Percentiles rank a stretch among this genome's conserved stretches.
Conservation (phyloP, 2,888 invertebrate species). For the Congeria kusceri region DNA sequence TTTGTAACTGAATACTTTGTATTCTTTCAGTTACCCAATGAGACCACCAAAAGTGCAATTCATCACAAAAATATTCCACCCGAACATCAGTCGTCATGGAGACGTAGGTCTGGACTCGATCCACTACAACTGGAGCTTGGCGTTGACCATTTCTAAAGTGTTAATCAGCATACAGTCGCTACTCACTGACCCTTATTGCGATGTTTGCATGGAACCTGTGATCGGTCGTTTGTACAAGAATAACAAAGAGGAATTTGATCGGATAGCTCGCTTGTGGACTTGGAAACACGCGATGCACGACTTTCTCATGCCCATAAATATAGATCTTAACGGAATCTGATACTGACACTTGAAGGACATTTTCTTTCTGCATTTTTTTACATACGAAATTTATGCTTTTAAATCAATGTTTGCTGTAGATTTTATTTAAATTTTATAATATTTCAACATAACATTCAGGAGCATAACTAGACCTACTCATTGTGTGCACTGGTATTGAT, state of each 20-base stretch:
- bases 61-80: slow-evolving; percentile 96
- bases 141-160: slow-evolving; percentile 93
- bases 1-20: too few species aligned
- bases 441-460: too few species aligned
- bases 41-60: slow-evolving; percentile 96
- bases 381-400: too few species aligned
- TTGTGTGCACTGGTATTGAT: too few species aligned
- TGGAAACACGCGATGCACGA: slow-evolving; percentile 91
- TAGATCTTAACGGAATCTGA: slow-evolving; percentile 75
- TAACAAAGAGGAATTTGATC: slow-evolving; percentile 91
- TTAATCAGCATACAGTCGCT: slow-evolving; percentile 85
- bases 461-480: too few species aligned
- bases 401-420: too few species aligned
- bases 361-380: too few species aligned
- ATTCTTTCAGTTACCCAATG: slow-evolving; percentile 94
- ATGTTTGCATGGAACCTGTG: slow-evolving; percentile 95
- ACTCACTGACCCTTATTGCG: slow-evolving; percentile 92
- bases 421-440: too few species aligned
- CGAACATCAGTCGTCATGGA: slow-evolving; percentile 97
- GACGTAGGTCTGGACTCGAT: slow-evolving; percentile 98
- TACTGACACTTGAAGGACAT: neutral
- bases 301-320: slow-evolving; percentile 78
- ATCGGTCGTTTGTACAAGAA: slow-evolving; percentile 92
- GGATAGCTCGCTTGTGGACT: slow-evolving; percentile 94
- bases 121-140: slow-evolving; percentile 98